Base-by-base conservation (phyloP, 2,888 invertebrate genomes). In the Thecophora atra region DNA sequence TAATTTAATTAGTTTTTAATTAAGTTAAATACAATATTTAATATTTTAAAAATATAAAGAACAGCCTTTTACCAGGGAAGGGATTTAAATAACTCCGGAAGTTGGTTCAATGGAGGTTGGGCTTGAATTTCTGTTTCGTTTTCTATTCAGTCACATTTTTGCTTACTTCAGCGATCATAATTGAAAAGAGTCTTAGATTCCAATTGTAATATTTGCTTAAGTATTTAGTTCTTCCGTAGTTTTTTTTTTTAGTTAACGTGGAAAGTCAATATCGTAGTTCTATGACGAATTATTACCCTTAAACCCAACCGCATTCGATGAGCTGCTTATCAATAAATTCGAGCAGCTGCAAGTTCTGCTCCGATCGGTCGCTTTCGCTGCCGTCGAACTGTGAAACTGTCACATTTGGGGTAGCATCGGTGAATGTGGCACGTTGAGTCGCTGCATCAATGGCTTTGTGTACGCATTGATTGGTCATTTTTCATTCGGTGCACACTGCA, bases 381-480 rank as follows among this genome's bases (percentile, higher is more conserved):
- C 66, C 62, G 62, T 44, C 56, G 24, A 75, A 77, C 78, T 81
- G 78, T 77, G 78, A 81, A 80, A 81, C 76, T 74, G 78, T 79
- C 79, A 78, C 80, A 80, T 72, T 82, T 82, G 79, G 77, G 78
- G 79, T 80, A 71, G 64, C 71, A 67, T 70, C 63, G 66, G 65
- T 63, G 42, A 68, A 26, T 24, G 71, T 13, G 62, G 54, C 62
- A 67, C 26, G 51, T 56, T 42, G 66, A 8, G 24, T 44, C 37
- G 73, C 74, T 26, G 75, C 76, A 76, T 76, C 77, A 72, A 74
- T 70, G 76, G 76, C 72, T 79, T 80, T 77, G 73, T 79, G 77
- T 77, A 77, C 78, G 76, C 83, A 81, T 81, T 81, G 84, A 82
- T 81, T 85, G 85, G 84, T 83, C 82, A 84, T 84, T 84, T 84